Evolutionary conservation across 2,888 invertebrate genomes (phyloP), one percentile per base, ranked within the genome.

Genomic region (Herminia tarsipennalis): DNA sequence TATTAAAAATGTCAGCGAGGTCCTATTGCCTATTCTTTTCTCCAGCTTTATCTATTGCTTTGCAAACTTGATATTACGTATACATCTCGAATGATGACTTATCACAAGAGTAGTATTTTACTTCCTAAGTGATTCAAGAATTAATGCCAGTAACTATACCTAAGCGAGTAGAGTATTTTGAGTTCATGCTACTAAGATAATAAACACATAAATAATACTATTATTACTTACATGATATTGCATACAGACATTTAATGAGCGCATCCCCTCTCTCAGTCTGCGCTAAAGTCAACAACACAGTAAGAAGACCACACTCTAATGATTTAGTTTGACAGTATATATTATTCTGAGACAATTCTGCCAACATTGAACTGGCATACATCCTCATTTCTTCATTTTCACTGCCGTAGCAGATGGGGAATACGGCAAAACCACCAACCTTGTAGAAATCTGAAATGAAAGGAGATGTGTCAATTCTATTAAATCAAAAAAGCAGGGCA

Each of bases 261-360:
- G 95, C 94, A 0, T 82, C 83, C 1, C 92, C 89, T 0, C 82
- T 74, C 71, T 95, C 95, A 0, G 84, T 77, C 60, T 94, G 93
- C 6, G 94, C 80, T 42, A 95, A 78, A 3, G 82, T 78, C 8
- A 96, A 71, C 9, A 98, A 79, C 5, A 92, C 85, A 0, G 94
- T 93, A 28, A 98, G 81, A 5, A 95, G 83, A 0, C 94, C 93
- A 32, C 92, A 89, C 49, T 95, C 94, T 3, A 96, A 61, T n/a
- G 95, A 93, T 27, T 92, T 89, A 16, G 93, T 83, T 79, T 98
- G 98, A 66, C 96, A 96, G 74, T 93, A 95, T 0, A 95, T 94
- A 85, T 98, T 98, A 84, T 98, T 97, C 83, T 98, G 98, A 21
- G 95, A 94, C 44, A 97, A 79, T 66, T 95, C 95, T 0, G 95